phyloP scores from a whole-genome alignment of 2,888 invertebrate genomes.

The Cataglyphis livida region DNA sequence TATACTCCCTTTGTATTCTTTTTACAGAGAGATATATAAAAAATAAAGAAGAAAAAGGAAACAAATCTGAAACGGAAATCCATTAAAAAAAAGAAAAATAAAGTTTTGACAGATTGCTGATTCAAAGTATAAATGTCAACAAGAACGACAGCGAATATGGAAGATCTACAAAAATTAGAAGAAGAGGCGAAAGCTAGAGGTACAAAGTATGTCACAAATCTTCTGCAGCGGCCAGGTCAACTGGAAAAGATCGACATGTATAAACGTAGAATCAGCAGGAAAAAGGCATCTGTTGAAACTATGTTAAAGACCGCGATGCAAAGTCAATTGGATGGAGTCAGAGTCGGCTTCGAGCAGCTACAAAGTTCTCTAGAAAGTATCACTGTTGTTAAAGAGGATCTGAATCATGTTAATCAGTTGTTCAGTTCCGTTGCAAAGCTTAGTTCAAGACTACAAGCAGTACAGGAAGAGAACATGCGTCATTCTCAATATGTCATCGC shows the following conservation, averaged over 20 bases:
- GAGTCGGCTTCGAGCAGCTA: constrained; percentile 96
- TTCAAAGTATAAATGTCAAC: not conserved
- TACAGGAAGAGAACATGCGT: constrained; percentile 96
- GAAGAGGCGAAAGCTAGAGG: constrained; percentile 92
- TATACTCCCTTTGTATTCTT: not conserved
- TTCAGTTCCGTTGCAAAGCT: constrained; percentile 93
- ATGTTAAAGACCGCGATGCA: constrained; percentile 99
- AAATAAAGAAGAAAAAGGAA: not conserved
- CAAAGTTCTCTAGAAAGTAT: constrained; percentile 95
- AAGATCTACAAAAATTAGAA: constrained; percentile 88
- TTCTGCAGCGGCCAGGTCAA: constrained; percentile 97
- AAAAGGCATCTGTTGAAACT: constrained; percentile 96
- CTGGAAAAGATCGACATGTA: constrained; percentile 96
- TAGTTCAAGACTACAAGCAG: constrained; percentile 92
- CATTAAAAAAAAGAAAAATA: not conserved
- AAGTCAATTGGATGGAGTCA: constrained; percentile 98
- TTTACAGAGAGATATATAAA: not conserved
- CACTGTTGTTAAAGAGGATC: constrained; percentile 87
- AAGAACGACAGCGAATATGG: constrained; percentile 68
- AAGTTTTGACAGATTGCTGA: not conserved
- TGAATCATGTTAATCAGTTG: constrained; percentile 88
- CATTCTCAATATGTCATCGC: constrained; percentile 99
- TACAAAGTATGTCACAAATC: constrained; percentile 94
- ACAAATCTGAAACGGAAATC: not conserved
- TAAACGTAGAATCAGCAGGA: constrained; percentile 90